A percentile compares a stretch with the other conserved stretches of the same genome.
Evolutionary conservation across 2,888 invertebrate genomes (phyloP).

Genomic region (Andrena hattorfiana): DNA sequence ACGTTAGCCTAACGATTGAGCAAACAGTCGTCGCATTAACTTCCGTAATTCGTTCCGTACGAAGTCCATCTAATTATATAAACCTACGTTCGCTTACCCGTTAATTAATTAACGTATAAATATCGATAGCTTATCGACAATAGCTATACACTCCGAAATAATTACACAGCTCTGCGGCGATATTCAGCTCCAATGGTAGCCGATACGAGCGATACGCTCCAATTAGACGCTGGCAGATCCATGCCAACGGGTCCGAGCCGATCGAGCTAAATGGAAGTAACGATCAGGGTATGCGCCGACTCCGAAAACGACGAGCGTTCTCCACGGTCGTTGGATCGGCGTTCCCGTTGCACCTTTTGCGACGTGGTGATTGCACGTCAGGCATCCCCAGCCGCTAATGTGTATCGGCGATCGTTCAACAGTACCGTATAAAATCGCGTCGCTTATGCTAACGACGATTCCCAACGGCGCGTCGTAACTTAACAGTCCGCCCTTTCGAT

Average conservation of each 20-base stretch:
- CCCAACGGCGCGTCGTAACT: background rate
- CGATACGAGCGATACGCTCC: background rate
- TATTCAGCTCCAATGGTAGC: background rate
- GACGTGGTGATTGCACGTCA: slow-evolving; percentile 3
- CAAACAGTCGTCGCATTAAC: slow-evolving; percentile 33
- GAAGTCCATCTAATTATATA: background rate
- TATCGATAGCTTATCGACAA: slow-evolving; percentile 27
- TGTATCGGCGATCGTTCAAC: background rate
- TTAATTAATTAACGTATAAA: slow-evolving; percentile 28
- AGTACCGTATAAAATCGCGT: background rate
- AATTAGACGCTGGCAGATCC: background rate
- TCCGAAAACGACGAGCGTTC: background rate
- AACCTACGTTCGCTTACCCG: background rate
- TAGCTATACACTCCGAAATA: slow-evolving; percentile 35
- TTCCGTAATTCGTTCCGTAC: background rate
- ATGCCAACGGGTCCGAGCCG: background rate
- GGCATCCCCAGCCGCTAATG: background rate
- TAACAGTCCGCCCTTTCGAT: background rate
- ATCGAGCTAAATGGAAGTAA: background rate
- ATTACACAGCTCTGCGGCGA: slow-evolving; percentile 10
- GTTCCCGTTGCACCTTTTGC: background rate
- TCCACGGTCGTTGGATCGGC: background rate
- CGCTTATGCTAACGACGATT: slow-evolving; percentile 2
- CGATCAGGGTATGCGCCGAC: background rate
- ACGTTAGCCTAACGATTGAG: slow-evolving; percentile 35